Percentiles rank a stretch among this genome's conserved stretches.
phyloP scores from a whole-genome alignment of 1,140 invertebrate genomes.

The Pseudoatta argentina region DNA sequence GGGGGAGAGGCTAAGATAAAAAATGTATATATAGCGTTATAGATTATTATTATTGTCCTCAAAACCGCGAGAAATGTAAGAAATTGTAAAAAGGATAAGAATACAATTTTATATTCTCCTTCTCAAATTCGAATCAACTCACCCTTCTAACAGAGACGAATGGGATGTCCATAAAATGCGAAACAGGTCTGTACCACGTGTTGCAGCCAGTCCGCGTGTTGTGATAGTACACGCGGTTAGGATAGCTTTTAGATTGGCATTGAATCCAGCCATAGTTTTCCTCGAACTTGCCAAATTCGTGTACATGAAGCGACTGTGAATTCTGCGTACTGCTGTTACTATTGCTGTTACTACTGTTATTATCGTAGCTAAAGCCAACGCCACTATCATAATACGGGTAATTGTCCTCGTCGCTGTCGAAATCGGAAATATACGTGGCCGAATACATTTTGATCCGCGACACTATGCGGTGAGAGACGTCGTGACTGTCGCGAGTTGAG shows the following conservation, averaged over 20 bases:
- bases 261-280: slow-evolving; percentile 74
- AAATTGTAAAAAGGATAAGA: not conserved
- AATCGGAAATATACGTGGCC: not conserved
- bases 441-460: not conserved
- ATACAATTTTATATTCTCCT: not conserved
- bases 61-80: not conserved
- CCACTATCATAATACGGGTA: no score
- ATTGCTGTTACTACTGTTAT: not conserved
- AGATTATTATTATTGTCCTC: no score
- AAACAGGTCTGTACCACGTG: slow-evolving; percentile 68
- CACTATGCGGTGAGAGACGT: not conserved
- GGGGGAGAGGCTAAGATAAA: no score
- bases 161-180: slow-evolving; percentile 20
- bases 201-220: slow-evolving; percentile 62
- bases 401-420: not conserved
- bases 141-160: not conserved
- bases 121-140: not conserved
- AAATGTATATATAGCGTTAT: no score
- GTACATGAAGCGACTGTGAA: not conserved
- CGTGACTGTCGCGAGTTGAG: not conserved
- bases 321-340: not conserved
- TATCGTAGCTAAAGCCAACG: no score
- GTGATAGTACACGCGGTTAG: slow-evolving; percentile 54
- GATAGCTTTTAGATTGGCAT: slow-evolving; percentile 66
- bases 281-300: slow-evolving; percentile 69